These are phyloP conservation scores for Shargacucullia verbasci DNA, from an alignment of 2,888 invertebrate genomes.

Conservation along the genomic window DNA sequence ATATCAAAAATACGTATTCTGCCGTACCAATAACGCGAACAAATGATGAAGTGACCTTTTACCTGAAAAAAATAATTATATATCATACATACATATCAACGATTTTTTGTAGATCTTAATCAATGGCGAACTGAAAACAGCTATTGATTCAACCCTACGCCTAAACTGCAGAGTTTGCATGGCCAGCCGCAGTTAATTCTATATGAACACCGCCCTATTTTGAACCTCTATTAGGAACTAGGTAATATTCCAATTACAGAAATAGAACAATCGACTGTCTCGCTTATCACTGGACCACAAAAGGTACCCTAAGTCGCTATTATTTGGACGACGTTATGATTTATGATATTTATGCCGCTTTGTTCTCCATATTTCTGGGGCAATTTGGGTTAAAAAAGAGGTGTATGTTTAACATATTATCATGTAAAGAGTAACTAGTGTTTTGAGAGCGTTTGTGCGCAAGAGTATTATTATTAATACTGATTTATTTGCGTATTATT, in stretches of 20 bases:
- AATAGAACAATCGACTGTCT: constrained; percentile 28
- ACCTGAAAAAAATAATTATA: too few relatives aligned
- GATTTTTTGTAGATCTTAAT: constrained; percentile 29
- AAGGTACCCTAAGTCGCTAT: constrained; percentile 16
- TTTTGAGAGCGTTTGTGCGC: too few relatives aligned
- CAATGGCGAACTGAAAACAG: constrained; percentile 23
- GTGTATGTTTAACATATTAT: too few relatives aligned
- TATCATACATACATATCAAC: neutral
- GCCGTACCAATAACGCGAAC: too few relatives aligned
- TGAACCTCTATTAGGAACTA: constrained; percentile 5
- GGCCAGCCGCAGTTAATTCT: constrained; percentile 32
- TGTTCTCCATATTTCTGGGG: constrained; percentile 19
- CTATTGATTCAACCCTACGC: constrained; percentile 18
- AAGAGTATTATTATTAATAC: too few relatives aligned
- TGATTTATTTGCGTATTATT: too few relatives aligned
- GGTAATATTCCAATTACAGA: constrained; percentile 14
- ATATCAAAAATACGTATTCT: too few relatives aligned
- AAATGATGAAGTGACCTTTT: too few relatives aligned
- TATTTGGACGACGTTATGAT: constrained; percentile 30
- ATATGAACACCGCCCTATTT: constrained; percentile 21
- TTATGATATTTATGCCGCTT: constrained; percentile 32
- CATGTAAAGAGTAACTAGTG: too few relatives aligned
- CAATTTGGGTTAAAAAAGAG: constrained; percentile 8
- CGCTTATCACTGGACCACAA: constrained; percentile 18
- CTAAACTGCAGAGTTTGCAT: constrained; percentile 25